These are phyloP conservation scores for Tachina lurida DNA, from an alignment of 2,888 invertebrate species.

Conservation along the genomic window DNA sequence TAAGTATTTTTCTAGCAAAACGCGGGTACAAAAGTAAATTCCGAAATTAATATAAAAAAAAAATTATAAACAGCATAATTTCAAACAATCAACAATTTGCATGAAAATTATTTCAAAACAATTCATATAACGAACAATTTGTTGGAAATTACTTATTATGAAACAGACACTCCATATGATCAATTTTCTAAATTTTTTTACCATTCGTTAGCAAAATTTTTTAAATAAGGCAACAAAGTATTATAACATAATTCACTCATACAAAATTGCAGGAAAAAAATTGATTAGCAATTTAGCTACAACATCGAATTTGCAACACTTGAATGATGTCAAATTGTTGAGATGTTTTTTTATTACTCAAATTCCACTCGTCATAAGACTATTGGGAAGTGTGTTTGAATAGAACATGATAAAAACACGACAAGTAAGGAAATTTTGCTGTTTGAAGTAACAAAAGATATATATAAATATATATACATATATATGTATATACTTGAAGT, in stretches of 20 bases:
- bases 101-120: neutral
- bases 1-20: no score
- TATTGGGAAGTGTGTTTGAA: conserved; percentile 21
- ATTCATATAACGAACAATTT: no score
- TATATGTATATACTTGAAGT: conserved; percentile 1
- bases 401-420: conserved; percentile 38
- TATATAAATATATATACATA: no score
- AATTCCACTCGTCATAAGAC: conserved; percentile 10
- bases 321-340: conserved; percentile 66
- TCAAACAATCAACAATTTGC: neutral
- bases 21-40: no score
- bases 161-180: neutral
- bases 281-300: conserved; percentile 64
- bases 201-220: neutral
- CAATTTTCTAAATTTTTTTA: neutral
- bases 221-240: conserved; percentile 40
- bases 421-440: conserved; percentile 36
- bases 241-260: conserved; percentile 48
- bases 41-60: no score
- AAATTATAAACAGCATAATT: no score
- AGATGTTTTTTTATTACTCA: conserved; percentile 25
- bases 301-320: conserved; percentile 64
- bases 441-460: conserved; percentile 21
- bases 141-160: neutral
- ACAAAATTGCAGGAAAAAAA: conserved; percentile 35